Base-by-base conservation (phyloP, 2,113 vertebrate genomes). In the Origma solitaria region DNA sequence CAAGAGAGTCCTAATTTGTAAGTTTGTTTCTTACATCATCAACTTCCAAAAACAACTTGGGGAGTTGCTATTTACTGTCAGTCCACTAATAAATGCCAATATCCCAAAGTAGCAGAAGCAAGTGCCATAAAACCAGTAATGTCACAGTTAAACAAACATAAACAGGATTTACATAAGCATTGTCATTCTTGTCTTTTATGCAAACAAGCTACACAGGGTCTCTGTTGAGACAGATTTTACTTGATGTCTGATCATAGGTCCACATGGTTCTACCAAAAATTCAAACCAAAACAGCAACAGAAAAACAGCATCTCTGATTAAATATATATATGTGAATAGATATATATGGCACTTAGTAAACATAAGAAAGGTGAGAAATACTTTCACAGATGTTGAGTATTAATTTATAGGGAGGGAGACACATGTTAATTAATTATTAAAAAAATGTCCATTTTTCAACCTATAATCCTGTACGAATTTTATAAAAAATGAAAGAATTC, bases 1-100 rank as follows among this genome's bases (percentile, higher is more conserved):
- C 71, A 96, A 91, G 49, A 88, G 60, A 95, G 49, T 92, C 60
- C 47, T 95, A 95, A 97, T 81, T 95, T 96, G 10, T 77, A 95
- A 97, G 72, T 95, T 96, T 91, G 54, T 35, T 87, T 92, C 35
- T 93, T 73, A 97, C 78, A 95, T 86, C 66, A 98, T 98, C 97
- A 98, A 97, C 96, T 98, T 98, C 97, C 98, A 98, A 98, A 98
- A 98, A 97, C 96, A 98, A 97, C 97, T 98, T 98, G 95, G 97
- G 97, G 98, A 98, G 95, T 98, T 98, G 97, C 80, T 94, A 98
- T 98, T 98, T 98, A 98, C 96, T 96, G 96, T 97, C 95, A 98
- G 97, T 97, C 97, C 97, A 98, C 97, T 95, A 97, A 97, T 95
- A 98, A 98, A 98, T 98, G 98, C 98, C 98, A 98, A 91, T 95